phyloP scores from a whole-genome alignment of 2,113 vertebrate genomes.

The Silurus asotus region DNA sequence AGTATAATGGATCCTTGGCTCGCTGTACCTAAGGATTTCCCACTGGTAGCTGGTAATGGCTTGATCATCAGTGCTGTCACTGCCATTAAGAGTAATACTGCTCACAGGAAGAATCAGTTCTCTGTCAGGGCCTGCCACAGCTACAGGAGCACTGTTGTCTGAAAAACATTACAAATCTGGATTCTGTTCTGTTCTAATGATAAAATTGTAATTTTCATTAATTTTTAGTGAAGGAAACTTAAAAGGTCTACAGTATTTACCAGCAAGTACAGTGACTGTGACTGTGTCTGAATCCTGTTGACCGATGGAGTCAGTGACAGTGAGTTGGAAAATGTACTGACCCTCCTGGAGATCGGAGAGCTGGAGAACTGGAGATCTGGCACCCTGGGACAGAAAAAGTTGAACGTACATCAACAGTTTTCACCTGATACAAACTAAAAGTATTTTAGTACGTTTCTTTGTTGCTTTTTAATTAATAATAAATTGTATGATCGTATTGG shows the following conservation, averaged over 20 bases:
- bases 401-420: background rate
- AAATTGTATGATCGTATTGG: background rate
- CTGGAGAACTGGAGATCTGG: constrained; percentile 70
- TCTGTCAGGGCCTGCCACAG: constrained; percentile 80
- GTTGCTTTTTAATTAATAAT: background rate
- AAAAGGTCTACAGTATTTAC: constrained; percentile 57
- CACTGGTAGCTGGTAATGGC: constrained; percentile 76
- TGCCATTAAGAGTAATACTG: constrained; percentile 77
- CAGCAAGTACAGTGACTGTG: constrained; percentile 72
- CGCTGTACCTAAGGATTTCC: constrained; percentile 78
- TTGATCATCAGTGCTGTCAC: constrained; percentile 78
- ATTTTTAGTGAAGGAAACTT: background rate
- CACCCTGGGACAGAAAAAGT: constrained; percentile 62
- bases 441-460: background rate
- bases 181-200: background rate
- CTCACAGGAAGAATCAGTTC: constrained; percentile 76
- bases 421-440: background rate
- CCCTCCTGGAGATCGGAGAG: constrained; percentile 77
- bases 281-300: constrained; percentile 73
- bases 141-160: constrained; percentile 77
- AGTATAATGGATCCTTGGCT: constrained; percentile 16
- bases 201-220: background rate
- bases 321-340: constrained; percentile 75
- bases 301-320: constrained; percentile 72
- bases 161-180: constrained; percentile 53